Conservation (phyloP, 2,888 invertebrate species). For the Syrphus vitripennis region DNA sequence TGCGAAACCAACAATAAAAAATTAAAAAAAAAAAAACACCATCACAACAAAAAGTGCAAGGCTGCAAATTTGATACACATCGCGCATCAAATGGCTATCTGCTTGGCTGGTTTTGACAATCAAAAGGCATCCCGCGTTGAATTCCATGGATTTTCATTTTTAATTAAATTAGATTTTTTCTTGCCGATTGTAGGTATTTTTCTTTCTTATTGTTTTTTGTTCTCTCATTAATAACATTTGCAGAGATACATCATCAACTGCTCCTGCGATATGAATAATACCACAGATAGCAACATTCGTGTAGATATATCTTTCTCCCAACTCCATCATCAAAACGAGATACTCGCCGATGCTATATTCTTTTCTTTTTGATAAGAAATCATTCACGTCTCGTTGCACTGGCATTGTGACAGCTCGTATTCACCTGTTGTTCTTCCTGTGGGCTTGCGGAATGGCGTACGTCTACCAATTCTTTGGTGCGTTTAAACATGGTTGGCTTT, state of each 20-base stretch:
- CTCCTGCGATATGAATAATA: constrained; percentile 9
- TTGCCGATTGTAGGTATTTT: constrained; percentile 18
- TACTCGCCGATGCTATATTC: constrained; percentile 24
- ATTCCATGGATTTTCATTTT: constrained; percentile 68
- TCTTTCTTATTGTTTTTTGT: not conserved
- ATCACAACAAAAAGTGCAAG: constrained; percentile 53
- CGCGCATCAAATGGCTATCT: constrained; percentile 71
- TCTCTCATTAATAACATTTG: constrained; percentile 39
- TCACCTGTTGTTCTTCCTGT: constrained; percentile 68
- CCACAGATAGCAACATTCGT: not conserved
- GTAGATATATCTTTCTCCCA: not conserved
- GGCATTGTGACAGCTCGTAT: constrained; percentile 69
- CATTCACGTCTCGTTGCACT: constrained; percentile 73
- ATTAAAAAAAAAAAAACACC: not conserved
- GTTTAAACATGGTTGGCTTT: constrained; percentile 39
- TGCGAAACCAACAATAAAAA: constrained; percentile 38
- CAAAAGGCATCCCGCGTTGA: constrained; percentile 65
- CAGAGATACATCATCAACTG: constrained; percentile 51
- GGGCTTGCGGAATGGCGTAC: constrained; percentile 60
- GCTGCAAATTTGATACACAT: constrained; percentile 66
- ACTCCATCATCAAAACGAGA: not conserved
- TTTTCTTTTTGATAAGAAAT: constrained; percentile 66
- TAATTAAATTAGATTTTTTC: constrained; percentile 69
- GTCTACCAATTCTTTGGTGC: constrained; percentile 34
- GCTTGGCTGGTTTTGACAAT: constrained; percentile 69